Evolutionary conservation across 2,113 vertebrate species (phyloP).

Genomic region (Hippocampus guttulatus): DNA sequence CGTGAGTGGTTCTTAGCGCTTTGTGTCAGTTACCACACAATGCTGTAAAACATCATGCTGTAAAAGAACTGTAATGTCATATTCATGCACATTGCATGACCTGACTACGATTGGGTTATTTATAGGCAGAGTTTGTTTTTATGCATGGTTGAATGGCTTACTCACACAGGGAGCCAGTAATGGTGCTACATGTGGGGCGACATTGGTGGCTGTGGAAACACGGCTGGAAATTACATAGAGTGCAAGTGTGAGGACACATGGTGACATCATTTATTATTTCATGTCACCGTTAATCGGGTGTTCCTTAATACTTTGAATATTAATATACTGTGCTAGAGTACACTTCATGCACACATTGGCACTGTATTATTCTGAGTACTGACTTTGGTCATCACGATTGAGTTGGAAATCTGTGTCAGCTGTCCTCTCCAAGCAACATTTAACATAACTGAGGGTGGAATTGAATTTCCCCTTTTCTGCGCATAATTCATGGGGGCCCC

Average conservation of each 20-base stretch:
- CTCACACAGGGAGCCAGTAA: conserved; percentile 29
- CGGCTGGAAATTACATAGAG: neutral
- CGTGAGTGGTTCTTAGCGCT: conserved; percentile 20
- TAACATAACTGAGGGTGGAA: conserved; percentile 64
- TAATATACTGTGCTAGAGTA: neutral
- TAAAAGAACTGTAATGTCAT: conserved; percentile 3
- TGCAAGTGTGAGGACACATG: neutral
- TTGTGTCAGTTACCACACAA: conserved; percentile 1
- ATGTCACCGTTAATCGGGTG: neutral
- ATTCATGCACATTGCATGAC: conserved; percentile 15
- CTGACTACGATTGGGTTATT: conserved; percentile 46
- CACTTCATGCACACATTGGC: conserved; percentile 9
- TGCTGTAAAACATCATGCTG: conserved; percentile 11
- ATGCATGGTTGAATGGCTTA: conserved; percentile 45
- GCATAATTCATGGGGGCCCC: conserved; percentile 73
- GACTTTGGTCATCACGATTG: conserved; percentile 10
- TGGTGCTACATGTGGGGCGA: conserved; percentile 17
- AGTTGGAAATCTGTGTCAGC: conserved; percentile 3
- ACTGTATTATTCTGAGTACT: neutral
- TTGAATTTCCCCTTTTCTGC: conserved; percentile 23
- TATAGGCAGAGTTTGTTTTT: conserved; percentile 50
- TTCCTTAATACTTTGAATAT: neutral
- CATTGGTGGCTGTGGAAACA: conserved; percentile 15
- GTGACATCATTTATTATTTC: neutral
- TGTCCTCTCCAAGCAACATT: conserved; percentile 54